Base-by-base conservation (phyloP, 1,140 invertebrate genomes). In the Ctenoplectra terminalis region DNA sequence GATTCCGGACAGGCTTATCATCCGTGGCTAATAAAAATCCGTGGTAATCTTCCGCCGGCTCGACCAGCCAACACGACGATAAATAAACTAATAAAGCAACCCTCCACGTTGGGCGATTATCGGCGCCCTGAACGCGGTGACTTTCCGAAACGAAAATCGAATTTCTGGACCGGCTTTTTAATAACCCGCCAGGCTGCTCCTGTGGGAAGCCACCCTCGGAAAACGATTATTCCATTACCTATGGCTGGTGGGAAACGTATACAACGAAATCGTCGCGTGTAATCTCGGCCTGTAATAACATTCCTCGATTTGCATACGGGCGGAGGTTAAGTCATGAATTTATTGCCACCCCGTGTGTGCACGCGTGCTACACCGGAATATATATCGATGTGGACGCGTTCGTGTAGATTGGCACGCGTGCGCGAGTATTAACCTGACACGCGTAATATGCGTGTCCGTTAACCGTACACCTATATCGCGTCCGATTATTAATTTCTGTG, bases 11-110 rank as follows among this genome's bases (percentile, higher is more conserved):
- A n/a, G 56, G 84, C 70, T 86, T 87, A 77, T 50, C 50, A 31
- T 60, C 71, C 73, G 66, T 64, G 63, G 83, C 90, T 88, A 92
- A 92, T 92, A 90, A 92, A 90, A 91, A 91, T 91, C 88, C 84
- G 69, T 75, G 73, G 83, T 85, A 90, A 91, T 92, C 90, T 89
- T 83, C 50, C 54, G 54, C 29, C 76, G 73, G 74, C 43, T 83
- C 67, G 72, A 75, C 67, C 70, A 79, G 70, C 64, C 74, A 66
- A 87, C 70, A 76, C 79, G 67, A 63, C 83, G 83, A 91, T 91
- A 91, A 90, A 90, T 90, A 91, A 90, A 89, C 88, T 86, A 90
- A 90, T 90, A 89, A 90, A 90, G 46, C 60, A 29, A 72, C 54
- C 66, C 63, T 40, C 58, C 15, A 31, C 34, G 23, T 17, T 26